A percentile compares a stretch with the other conserved stretches of the same genome.
Conservation (phyloP, 30 jellyfish, hydroid and myxozoan species). For the Hydractinia symbiolongicarpus region DNA sequence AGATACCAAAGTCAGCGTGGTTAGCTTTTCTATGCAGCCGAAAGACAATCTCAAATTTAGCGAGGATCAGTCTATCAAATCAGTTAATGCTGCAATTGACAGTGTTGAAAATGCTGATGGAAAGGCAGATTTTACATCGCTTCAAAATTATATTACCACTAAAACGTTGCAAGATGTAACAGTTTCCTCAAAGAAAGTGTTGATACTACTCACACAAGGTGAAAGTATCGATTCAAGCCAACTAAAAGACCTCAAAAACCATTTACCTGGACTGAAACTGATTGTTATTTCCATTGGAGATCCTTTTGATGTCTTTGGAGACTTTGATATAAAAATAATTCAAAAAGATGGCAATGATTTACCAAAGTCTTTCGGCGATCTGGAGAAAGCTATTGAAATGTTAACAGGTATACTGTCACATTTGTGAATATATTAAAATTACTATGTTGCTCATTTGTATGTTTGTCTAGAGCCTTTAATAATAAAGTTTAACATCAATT, state of each 20-base stretch:
- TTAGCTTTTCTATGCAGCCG: neutral
- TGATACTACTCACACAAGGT: neutral
- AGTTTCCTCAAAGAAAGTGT: neutral
- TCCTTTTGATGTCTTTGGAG: neutral
- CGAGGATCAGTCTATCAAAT: no score
- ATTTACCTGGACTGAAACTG: neutral
- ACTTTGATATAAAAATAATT: no score
- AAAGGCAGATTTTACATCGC: no score
- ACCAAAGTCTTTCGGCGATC: neutral
- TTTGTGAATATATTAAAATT: no score
- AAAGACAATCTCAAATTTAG: no score
- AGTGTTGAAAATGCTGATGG: no score
- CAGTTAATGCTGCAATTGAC: no score
- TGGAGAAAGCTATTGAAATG: conserved; percentile 15
- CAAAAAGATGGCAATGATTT: neutral
- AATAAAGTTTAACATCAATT: no score
- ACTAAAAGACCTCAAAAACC: neutral
- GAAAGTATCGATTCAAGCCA: neutral
- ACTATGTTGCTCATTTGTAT: no score
- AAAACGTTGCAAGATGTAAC: no score
- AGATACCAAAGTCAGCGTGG: neutral
- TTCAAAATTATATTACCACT: no score
- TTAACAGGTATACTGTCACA: neutral
- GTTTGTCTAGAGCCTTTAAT: no score
- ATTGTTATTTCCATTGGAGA: neutral